Percentiles rank a stretch among this genome's conserved stretches.
Conservation (phyloP, 2,113 vertebrate genomes). For the Lophius piscatorius region DNA sequence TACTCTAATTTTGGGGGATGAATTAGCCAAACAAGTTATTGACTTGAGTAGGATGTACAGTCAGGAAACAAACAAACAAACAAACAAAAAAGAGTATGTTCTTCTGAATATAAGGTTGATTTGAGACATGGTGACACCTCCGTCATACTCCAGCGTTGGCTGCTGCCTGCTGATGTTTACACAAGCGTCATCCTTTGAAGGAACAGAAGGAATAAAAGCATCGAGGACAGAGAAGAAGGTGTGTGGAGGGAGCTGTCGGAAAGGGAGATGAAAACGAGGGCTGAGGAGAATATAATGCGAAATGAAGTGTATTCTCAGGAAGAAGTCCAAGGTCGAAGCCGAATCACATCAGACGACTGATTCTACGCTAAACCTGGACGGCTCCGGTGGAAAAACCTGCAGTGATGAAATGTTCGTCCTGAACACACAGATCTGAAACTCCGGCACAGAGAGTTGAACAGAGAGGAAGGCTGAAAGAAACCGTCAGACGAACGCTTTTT, state of each 20-base stretch:
- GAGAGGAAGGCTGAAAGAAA: no score
- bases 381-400: conserved; percentile 44
- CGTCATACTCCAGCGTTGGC: no score
- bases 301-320: conserved; percentile 19
- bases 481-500: no score
- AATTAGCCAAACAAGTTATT: conserved; percentile 1
- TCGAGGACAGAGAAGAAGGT: neutral
- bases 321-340: conserved; percentile 55
- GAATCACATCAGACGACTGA: conserved; percentile 44
- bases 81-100: no score
- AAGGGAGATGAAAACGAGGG: neutral
- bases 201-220: neutral
- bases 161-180: neutral
- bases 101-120: conserved; percentile 33
- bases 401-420: conserved; percentile 29
- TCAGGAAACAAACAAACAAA: neutral
- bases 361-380: conserved; percentile 38
- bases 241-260: neutral
- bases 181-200: neutral
- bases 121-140: conserved; percentile 23
- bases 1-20: neutral
- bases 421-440: neutral
- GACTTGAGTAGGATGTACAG: conserved; percentile 5
- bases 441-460: no score
- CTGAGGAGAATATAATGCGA: neutral